Evolutionary conservation across 2,113 vertebrate species (phyloP).

Genomic region (Physeter macrocephalus): DNA sequence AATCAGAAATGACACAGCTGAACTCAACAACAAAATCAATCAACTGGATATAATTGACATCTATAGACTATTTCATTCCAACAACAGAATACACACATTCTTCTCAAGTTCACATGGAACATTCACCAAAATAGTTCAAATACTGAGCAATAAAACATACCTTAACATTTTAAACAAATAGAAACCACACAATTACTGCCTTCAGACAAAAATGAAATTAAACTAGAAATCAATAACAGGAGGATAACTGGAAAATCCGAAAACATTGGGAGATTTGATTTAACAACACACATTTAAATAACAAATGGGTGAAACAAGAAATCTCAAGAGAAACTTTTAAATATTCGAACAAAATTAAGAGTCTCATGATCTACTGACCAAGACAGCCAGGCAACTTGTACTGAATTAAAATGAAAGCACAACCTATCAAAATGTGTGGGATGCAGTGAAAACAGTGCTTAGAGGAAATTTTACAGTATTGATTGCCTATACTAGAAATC

Average conservation of each 20-base stretch:
- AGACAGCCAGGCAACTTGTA: not conserved
- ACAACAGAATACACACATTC: not conserved
- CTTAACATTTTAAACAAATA: not conserved
- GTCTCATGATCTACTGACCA: not conserved
- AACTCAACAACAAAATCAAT: not conserved
- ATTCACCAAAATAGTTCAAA: not conserved
- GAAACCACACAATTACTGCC: not conserved
- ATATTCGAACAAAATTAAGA: not conserved
- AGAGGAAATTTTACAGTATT: not conserved
- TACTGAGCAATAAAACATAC: not conserved
- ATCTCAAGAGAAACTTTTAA: not conserved
- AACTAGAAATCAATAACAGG: not conserved
- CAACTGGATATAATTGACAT: not conserved
- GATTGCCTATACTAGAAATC: not conserved
- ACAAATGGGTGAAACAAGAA: not conserved
- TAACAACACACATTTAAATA: not conserved
- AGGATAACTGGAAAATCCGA: not conserved
- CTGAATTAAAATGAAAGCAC: not conserved
- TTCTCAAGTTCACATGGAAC: not conserved
- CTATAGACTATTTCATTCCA: not conserved
- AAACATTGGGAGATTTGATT: not conserved
- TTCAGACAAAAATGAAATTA: not conserved
- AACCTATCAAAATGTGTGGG: not conserved
- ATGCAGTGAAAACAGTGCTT: not conserved
- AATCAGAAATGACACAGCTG: not conserved